Percentiles rank a stretch among this genome's conserved stretches.
These are phyloP conservation scores for Choristoneura fumiferana DNA, from an alignment of 1,140 invertebrate species.

Conservation along the genomic window DNA sequence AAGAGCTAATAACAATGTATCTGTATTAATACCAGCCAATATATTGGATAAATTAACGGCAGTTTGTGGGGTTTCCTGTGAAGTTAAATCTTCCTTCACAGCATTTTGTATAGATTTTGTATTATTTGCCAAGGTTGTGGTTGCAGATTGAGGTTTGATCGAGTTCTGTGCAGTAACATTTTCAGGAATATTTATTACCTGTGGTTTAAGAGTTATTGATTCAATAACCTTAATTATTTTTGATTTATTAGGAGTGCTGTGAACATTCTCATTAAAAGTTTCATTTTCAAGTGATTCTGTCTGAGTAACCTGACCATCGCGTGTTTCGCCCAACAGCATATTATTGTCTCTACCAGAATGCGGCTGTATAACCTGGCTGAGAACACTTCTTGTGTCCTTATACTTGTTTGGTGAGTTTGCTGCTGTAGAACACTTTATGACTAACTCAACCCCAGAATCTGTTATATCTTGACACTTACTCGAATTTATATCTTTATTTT, in stretches of 20 bases:
- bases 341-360: neutral
- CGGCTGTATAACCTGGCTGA: neutral
- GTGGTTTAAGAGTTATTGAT: slow-evolving; percentile 33
- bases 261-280: slow-evolving; percentile 17
- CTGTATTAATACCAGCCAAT: slow-evolving; percentile 60
- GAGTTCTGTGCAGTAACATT: slow-evolving; percentile 27
- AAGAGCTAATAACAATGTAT: slow-evolving; percentile 57
- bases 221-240: slow-evolving; percentile 57
- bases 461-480: too few species aligned
- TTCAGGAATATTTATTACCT: slow-evolving; percentile 28
- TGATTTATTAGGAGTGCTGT: slow-evolving; percentile 44
- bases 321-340: too few species aligned
- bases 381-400: neutral
- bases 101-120: slow-evolving; percentile 16
- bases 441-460: too few species aligned
- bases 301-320: too few species aligned
- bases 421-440: neutral
- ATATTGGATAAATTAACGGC: slow-evolving; percentile 47
- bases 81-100: neutral
- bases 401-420: neutral
- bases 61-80: slow-evolving; percentile 29
- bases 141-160: slow-evolving; percentile 20
- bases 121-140: slow-evolving; percentile 10
- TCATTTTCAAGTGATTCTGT: slow-evolving; percentile 23
- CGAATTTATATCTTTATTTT: too few species aligned